These are phyloP conservation scores for Poliocrania exsul DNA, from an alignment of 2,797 vertebrate species.

Conservation along the genomic window DNA sequence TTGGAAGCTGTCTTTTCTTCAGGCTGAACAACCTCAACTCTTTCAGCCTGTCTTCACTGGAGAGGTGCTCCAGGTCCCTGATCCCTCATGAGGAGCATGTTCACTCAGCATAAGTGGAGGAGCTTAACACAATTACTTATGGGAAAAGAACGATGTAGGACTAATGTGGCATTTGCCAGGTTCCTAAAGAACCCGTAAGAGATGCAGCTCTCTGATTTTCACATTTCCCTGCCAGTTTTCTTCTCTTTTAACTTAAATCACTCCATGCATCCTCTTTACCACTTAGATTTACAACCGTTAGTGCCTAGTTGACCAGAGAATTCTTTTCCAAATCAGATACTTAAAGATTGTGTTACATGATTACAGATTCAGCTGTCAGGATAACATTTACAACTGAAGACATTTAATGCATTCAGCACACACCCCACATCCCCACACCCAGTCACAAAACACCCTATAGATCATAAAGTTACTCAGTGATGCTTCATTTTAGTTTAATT, in stretches of 20 bases:
- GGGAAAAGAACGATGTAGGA: not conserved
- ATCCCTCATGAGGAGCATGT: not conserved
- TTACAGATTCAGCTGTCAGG: not conserved
- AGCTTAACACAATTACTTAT: not conserved
- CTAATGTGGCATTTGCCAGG: not conserved
- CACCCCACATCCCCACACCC: not conserved
- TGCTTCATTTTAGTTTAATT: not conserved
- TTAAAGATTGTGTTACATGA: not conserved
- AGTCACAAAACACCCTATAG: not conserved
- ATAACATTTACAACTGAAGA: slow-evolving; percentile 19
- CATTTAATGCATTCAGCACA: not conserved
- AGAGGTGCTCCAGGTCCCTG: not conserved
- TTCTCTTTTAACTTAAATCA: not conserved
- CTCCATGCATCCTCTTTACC: not conserved
- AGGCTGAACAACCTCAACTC: not conserved
- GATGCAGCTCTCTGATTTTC: not conserved
- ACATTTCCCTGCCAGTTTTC: not conserved
- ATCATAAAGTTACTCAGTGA: not conserved
- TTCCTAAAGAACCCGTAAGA: not conserved
- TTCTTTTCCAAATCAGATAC: not conserved
- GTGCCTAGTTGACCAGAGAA: not conserved
- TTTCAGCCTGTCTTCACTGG: not conserved
- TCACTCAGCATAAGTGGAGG: not conserved
- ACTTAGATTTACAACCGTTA: not conserved
- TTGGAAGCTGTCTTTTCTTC: not conserved